A percentile compares a stretch with the other conserved stretches of the same genome.
These are phyloP conservation scores for Grus americana DNA, from an alignment of 2,113 vertebrate species.

Conservation along the genomic window DNA sequence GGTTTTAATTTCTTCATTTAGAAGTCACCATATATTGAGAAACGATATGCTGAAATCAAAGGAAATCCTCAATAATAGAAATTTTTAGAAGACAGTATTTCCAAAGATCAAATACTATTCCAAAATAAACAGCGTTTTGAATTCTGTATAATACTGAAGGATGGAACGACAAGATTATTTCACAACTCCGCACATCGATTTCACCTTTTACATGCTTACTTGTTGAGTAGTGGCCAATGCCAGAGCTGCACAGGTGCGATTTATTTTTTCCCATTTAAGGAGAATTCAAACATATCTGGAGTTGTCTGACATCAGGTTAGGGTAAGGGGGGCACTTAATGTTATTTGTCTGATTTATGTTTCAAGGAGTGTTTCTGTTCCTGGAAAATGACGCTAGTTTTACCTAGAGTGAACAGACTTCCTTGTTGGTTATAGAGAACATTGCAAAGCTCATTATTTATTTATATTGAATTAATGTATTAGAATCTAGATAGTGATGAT, in stretches of 20 bases:
- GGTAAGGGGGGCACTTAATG: neutral
- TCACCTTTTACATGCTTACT: neutral
- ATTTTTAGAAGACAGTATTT: neutral
- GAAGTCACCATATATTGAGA: neutral
- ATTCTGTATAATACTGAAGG: neutral
- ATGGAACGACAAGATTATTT: neutral
- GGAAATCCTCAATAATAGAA: neutral
- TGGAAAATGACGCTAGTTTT: neutral
- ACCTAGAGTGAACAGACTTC: neutral
- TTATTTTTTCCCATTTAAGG: neutral
- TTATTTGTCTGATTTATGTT: neutral
- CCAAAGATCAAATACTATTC: neutral
- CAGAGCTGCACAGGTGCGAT: neutral
- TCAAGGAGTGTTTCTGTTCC: neutral
- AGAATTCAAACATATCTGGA: neutral
- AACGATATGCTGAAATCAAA: neutral
- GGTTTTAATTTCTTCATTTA: neutral
- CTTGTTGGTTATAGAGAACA: neutral
- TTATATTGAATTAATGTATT: neutral
- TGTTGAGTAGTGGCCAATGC: neutral
- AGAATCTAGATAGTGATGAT: neutral
- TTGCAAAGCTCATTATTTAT: neutral
- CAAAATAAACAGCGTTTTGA: neutral
- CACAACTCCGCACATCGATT: neutral
- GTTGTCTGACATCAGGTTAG: neutral